phyloP scores from a whole-genome alignment of 2,113 vertebrate species.

The Lepus timidus region DNA sequence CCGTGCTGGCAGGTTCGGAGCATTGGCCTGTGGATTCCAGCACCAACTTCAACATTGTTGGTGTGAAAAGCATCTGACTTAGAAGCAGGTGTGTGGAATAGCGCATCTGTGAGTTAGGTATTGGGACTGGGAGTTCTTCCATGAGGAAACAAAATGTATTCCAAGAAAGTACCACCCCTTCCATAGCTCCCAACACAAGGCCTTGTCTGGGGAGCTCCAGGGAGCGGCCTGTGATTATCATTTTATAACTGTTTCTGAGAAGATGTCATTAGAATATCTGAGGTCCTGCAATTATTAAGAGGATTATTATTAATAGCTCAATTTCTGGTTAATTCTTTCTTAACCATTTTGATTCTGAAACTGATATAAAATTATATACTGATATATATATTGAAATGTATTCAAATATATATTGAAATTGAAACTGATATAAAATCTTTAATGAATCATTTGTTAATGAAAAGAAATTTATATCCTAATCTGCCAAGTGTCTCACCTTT shows the following conservation, averaged over 20 bases:
- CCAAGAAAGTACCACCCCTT: not conserved
- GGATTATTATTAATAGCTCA: not conserved
- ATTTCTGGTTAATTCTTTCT: not conserved
- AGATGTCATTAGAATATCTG: not conserved
- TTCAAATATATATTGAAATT: no score
- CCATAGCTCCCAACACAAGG: not conserved
- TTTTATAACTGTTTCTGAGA: not conserved
- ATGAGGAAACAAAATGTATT: not conserved
- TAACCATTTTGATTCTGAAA: slow-evolving; percentile 64
- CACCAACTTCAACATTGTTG: not conserved
- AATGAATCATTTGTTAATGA: not conserved
- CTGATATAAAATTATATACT: not conserved
- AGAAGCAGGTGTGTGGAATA: not conserved
- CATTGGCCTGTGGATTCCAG: not conserved
- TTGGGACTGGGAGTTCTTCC: not conserved
- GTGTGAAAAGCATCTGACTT: not conserved
- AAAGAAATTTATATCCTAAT: not conserved
- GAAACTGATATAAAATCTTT: not conserved
- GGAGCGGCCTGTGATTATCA: not conserved
- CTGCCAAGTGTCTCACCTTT: not conserved
- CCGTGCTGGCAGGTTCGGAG: not conserved
- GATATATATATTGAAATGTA: no score
- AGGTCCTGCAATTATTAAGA: slow-evolving; percentile 31
- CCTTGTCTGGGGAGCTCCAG: not conserved
- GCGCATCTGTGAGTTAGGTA: not conserved